phyloP scores from a whole-genome alignment of 2,797 vertebrate genomes.

The Epinephelus coioides region DNA sequence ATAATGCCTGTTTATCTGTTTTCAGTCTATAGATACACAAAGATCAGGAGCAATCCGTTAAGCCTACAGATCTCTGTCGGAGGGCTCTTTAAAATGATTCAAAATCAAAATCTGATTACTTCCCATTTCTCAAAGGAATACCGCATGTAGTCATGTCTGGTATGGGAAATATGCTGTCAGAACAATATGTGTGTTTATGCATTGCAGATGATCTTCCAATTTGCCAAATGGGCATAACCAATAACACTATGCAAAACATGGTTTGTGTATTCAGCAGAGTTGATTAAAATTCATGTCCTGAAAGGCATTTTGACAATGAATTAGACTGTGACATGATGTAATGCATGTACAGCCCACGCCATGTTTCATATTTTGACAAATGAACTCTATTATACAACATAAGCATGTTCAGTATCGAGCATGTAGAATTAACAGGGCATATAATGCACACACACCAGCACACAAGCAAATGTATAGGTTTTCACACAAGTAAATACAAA shows the following conservation, averaged over 20 bases:
- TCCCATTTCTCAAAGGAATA: neutral
- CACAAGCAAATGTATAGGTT: neutral
- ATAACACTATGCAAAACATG: conserved; percentile 19
- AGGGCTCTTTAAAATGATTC: neutral
- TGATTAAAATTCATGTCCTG: conserved; percentile 16
- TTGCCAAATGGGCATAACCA: conserved; percentile 17
- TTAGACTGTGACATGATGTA: conserved; percentile 12
- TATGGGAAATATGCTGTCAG: neutral
- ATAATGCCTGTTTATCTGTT: neutral
- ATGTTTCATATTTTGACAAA: conserved; percentile 22
- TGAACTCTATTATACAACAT: neutral
- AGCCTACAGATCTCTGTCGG: neutral
- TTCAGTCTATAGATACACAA: neutral
- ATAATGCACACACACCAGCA: neutral
- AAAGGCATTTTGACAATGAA: conserved; percentile 26
- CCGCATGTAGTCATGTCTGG: neutral
- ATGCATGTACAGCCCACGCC: neutral
- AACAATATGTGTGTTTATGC: neutral
- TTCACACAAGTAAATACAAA: neutral
- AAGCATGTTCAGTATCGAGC: neutral
- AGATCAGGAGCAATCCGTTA: neutral
- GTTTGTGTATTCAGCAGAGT: neutral
- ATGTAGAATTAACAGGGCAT: neutral
- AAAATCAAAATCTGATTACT: neutral
- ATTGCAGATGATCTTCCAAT: conserved; percentile 18